Evolutionary conservation across 1,140 invertebrate species (phyloP), one percentile per base, ranked within the genome.

Genomic region (Patella vulgata): DNA sequence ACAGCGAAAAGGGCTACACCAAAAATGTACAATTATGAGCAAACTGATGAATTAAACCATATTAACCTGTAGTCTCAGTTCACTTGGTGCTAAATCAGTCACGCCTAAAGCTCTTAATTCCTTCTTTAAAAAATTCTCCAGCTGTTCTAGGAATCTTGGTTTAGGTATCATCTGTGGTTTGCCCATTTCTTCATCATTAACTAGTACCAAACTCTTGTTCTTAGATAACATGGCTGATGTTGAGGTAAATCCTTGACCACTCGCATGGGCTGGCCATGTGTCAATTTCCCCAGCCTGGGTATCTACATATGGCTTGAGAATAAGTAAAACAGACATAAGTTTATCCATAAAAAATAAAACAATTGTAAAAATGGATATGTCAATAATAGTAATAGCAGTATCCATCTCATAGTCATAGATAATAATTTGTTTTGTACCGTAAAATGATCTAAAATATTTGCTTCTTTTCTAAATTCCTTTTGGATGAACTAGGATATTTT

Each of bases 241-340:
- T 14, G 69, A 53, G 1, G 74, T 65, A 1, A 73, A 58, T 23
- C 67, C 67, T 46, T 80, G 77, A 40, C 78, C 75, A 61, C 80
- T 78, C 19, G 83, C 80, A 75, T 84, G 80, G 9, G 83, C 82
- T 51, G 83, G 83, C 83, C 83, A 84, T 28, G 78, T 78, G 58
- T 84, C 83, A n/a, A 84, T 59, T 46, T 74, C 74, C 9, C 82
- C 83, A 36, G 80, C 70, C 57, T 71, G 70, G 52, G 77, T 81
- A 58, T 82, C 81, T 12, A 79, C 71, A 71, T 77, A 78, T 6
- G 80, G 80, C 81, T 83, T 59, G 36, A 70, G 68, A 63, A n/a
- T 44, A 23, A 44, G 5, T 0, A 44, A 6, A 4, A 23, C n/a
- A n/a, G n/a, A 19, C 14, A 44, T 19, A 3, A 44, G 23, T n/a